A percentile compares a stretch with the other conserved stretches of the same genome.
Conservation (phyloP, 2,888 invertebrate species). For the Drosophila vallismaia region DNA sequence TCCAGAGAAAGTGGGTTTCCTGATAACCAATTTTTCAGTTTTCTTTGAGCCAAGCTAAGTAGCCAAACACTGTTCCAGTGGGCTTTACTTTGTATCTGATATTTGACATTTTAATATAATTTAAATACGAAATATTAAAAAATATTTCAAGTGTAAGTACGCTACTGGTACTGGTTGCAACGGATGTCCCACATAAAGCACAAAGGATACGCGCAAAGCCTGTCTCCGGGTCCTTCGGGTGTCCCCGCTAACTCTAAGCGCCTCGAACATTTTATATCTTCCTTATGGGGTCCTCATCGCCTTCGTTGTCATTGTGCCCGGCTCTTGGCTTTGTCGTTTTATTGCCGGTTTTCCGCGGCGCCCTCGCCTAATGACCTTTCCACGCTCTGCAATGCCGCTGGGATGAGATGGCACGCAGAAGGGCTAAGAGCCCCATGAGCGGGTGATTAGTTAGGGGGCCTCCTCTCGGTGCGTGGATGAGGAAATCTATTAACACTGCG, state of each 20-base stretch:
- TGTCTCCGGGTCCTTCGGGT: slow-evolving; percentile 28
- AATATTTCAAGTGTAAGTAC: slow-evolving; percentile 4
- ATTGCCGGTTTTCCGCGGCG: slow-evolving; percentile 64
- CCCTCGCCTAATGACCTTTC: slow-evolving; percentile 71
- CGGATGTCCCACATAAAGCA: slow-evolving; percentile 73
- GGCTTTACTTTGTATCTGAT: no score
- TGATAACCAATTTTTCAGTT: slow-evolving; percentile 31
- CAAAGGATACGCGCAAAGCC: slow-evolving; percentile 66
- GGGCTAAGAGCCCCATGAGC: slow-evolving; percentile 43
- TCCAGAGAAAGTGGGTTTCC: slow-evolving; percentile 10
- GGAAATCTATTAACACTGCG: slow-evolving; percentile 64
- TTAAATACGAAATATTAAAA: background rate
- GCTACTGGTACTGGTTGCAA: slow-evolving; percentile 38
- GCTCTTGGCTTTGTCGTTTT: slow-evolving; percentile 55
- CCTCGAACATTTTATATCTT: slow-evolving; percentile 65
- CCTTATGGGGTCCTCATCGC: slow-evolving; percentile 56
- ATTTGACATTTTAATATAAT: background rate
- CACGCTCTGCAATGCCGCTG: slow-evolving; percentile 18
- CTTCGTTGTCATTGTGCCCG: slow-evolving; percentile 56
- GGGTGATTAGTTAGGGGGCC: slow-evolving; percentile 62
- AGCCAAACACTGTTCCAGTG: background rate
- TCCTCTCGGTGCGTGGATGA: slow-evolving; percentile 43
- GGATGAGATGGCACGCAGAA: slow-evolving; percentile 12
- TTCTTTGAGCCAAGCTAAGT: slow-evolving; percentile 6
- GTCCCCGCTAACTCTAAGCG: slow-evolving; percentile 31